These are phyloP conservation scores for Malurus alboscapulatus DNA, from an alignment of 2,113 vertebrate species.

Conservation along the genomic window DNA sequence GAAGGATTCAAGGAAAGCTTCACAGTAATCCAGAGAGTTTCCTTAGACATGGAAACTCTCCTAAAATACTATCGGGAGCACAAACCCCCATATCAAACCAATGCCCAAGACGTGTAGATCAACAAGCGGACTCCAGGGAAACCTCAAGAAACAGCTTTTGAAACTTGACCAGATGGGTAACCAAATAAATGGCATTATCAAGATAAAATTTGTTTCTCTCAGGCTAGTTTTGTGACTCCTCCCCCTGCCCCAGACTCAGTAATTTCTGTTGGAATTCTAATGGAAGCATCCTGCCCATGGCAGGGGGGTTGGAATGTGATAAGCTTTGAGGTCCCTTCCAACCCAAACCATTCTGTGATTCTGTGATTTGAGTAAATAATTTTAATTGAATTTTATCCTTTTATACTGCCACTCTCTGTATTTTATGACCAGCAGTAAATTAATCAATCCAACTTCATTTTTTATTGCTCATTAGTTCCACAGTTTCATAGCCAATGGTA, in stretches of 20 bases:
- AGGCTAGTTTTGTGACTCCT: background rate
- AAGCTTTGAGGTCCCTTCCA: background rate
- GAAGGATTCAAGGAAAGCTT: constrained; percentile 14
- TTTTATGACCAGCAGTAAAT: background rate
- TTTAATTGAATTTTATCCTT: background rate
- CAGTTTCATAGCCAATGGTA: background rate
- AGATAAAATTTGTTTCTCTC: background rate
- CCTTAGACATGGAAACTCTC: background rate
- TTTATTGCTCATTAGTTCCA: background rate
- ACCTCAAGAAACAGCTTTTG: background rate
- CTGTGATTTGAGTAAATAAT: background rate
- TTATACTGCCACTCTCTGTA: background rate
- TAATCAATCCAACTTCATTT: background rate
- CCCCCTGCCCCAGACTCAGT: background rate
- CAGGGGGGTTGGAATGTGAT: background rate
- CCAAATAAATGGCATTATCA: background rate
- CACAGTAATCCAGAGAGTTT: constrained; percentile 48
- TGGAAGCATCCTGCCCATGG: background rate
- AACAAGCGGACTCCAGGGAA: fast-evolving
- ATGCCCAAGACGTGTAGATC: fast-evolving
- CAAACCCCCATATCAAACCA: background rate
- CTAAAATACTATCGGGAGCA: background rate
- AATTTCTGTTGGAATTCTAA: background rate
- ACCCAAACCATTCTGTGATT: background rate
- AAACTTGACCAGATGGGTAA: background rate